Conservation (phyloP, 2,888 invertebrate species). For the Phengaris arion region DNA sequence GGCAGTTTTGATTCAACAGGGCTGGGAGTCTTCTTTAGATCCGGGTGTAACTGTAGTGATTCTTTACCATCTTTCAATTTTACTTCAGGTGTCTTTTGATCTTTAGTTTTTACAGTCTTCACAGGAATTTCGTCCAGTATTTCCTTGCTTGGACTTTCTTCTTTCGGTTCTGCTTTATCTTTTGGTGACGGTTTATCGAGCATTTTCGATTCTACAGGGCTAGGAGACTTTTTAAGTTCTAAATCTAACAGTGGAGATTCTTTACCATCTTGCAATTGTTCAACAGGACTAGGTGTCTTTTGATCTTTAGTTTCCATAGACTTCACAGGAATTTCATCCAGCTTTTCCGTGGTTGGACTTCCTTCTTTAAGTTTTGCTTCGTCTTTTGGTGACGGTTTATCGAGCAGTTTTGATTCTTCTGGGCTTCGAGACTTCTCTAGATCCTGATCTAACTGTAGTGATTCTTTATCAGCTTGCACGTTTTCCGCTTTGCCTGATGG, state of each 20-base stretch:
- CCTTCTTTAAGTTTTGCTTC: background rate
- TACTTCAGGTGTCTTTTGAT: slow-evolving; percentile 25
- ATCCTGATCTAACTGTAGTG: too few relatives aligned
- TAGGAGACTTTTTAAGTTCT: slow-evolving; percentile 2
- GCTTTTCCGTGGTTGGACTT: background rate
- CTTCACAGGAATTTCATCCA: background rate
- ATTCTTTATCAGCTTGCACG: background rate
- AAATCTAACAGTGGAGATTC: background rate
- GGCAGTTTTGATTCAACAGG: background rate
- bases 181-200: background rate
- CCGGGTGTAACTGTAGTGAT: background rate
- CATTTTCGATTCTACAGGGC: background rate
- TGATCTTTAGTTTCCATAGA: slow-evolving; percentile 24
- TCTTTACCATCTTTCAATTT: slow-evolving; percentile 6
- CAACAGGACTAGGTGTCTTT: slow-evolving; percentile 28
- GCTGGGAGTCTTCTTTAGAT: background rate
- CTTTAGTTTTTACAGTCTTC: background rate
- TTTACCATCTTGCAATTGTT: background rate
- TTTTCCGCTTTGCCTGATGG: background rate
- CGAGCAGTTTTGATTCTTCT: background rate
- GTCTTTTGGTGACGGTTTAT: too few relatives aligned
- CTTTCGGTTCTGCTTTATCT: slow-evolving; percentile 16
- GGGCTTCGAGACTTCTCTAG: too few relatives aligned
- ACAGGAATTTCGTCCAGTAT: background rate
- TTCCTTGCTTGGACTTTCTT: slow-evolving; percentile 16